Conservation (phyloP, 2,797 vertebrate genomes). For the Psittacula derbiana region DNA sequence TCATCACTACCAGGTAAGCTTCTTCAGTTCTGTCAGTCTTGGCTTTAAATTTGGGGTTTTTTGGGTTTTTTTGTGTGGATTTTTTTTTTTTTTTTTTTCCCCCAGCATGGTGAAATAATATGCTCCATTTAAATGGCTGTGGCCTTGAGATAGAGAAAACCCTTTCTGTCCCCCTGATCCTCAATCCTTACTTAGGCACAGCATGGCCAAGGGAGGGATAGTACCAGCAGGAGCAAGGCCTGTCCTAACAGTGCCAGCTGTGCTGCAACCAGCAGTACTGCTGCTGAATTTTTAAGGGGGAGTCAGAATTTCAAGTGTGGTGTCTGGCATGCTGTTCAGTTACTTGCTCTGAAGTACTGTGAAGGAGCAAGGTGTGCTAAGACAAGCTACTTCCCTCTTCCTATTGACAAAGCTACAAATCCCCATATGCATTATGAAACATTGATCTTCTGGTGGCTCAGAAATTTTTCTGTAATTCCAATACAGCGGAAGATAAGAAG, state of each 20-base stretch:
- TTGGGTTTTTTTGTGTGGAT: background rate
- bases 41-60: background rate
- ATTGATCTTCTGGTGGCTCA: background rate
- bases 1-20: background rate
- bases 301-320: background rate
- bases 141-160: background rate
- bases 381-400: background rate
- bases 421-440: background rate
- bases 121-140: background rate
- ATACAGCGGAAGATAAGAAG: background rate
- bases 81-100: background rate
- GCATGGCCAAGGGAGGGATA: no score
- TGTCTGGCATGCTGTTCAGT: background rate
- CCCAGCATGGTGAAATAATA: background rate
- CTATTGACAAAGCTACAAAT: constrained; percentile 13
- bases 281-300: background rate
- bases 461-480: background rate
- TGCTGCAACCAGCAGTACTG: background rate
- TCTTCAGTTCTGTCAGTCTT: background rate
- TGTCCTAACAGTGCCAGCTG: background rate
- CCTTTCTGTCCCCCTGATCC: background rate
- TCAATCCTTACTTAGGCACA: background rate
- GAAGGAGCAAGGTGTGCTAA: background rate
- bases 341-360: background rate
- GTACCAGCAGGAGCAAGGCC: rapidly evolving